Evolutionary conservation across 2,888 invertebrate species (phyloP).

Genomic region (Boloria selene): DNA sequence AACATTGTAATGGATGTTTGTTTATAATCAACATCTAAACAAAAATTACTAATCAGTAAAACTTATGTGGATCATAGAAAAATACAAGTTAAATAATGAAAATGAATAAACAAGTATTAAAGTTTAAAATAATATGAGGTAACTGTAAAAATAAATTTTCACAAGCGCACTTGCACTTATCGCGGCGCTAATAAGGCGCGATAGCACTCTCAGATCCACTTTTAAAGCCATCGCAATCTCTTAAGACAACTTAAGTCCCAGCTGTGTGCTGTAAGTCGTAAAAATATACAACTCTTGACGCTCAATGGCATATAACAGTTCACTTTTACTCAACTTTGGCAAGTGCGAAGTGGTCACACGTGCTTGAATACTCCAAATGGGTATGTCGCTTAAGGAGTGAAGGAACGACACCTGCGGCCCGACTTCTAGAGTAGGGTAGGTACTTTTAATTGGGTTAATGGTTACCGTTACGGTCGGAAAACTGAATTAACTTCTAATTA

Average conservation of each 20-base stretch:
- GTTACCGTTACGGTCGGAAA: constrained; percentile 22
- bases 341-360: constrained; percentile 72
- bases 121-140: background rate
- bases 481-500: constrained; percentile 5
- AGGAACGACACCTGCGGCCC: constrained; percentile 65
- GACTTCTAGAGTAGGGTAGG: constrained; percentile 49
- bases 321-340: constrained; percentile 66
- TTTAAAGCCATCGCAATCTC: constrained; percentile 51
- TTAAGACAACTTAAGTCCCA: constrained; percentile 49
- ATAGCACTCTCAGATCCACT: constrained; percentile 37
- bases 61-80: too few species aligned
- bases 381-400: constrained; percentile 61
- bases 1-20: too few species aligned
- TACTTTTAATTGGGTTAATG: constrained; percentile 57
- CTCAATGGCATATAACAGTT: constrained; percentile 61
- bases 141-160: constrained; percentile 8
- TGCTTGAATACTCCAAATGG: constrained; percentile 64
- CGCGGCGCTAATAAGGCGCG: constrained; percentile 23
- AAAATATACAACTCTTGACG: constrained; percentile 64
- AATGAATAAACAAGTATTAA: background rate
- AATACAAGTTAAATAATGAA: too few species aligned
- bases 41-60: too few species aligned
- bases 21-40: too few species aligned
- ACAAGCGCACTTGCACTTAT: constrained; percentile 11
- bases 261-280: constrained; percentile 56